Conservation (phyloP, 2,113 vertebrate species). For the Anguilla japonica region DNA sequence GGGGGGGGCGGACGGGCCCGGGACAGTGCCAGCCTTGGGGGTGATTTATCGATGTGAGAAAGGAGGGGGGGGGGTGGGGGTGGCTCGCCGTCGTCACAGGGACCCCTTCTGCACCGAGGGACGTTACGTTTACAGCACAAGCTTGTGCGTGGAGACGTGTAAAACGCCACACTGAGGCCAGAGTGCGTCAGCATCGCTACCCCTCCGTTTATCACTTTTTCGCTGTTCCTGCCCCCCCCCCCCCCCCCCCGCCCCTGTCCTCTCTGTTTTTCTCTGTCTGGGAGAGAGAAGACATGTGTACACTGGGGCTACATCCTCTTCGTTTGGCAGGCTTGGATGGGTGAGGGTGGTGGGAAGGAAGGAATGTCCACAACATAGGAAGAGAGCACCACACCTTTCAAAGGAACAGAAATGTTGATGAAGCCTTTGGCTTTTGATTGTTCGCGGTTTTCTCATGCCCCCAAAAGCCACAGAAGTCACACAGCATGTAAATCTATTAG, state of each 20-base stretch:
- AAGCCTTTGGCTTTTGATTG: slow-evolving; percentile 58
- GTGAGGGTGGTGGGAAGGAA: not conserved
- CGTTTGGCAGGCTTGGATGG: not conserved
- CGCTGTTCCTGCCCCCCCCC: not conserved
- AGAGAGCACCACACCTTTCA: slow-evolving; percentile 52
- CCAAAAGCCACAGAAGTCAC: slow-evolving; percentile 8
- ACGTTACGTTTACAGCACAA: not conserved
- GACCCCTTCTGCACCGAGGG: too few species aligned
- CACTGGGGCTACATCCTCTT: not conserved
- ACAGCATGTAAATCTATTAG: slow-evolving; percentile 3
- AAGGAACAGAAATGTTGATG: slow-evolving; percentile 61
- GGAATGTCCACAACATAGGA: slow-evolving; percentile 33
- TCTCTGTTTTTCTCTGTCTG: not conserved
- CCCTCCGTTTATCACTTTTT: not conserved
- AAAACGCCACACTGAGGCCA: not conserved
- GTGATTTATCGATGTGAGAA: not conserved
- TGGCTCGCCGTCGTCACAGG: not conserved
- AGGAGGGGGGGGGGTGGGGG: not conserved
- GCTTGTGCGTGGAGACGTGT: not conserved
- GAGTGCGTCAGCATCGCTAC: not conserved
- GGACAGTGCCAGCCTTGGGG: not conserved
- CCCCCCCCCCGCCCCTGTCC: too few species aligned
- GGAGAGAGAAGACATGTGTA: not conserved
- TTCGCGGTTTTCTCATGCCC: slow-evolving; percentile 51
- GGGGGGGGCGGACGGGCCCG: not conserved